phyloP scores from a whole-genome alignment of 2,888 invertebrate genomes.

The Eupeodes latifasciatus region DNA sequence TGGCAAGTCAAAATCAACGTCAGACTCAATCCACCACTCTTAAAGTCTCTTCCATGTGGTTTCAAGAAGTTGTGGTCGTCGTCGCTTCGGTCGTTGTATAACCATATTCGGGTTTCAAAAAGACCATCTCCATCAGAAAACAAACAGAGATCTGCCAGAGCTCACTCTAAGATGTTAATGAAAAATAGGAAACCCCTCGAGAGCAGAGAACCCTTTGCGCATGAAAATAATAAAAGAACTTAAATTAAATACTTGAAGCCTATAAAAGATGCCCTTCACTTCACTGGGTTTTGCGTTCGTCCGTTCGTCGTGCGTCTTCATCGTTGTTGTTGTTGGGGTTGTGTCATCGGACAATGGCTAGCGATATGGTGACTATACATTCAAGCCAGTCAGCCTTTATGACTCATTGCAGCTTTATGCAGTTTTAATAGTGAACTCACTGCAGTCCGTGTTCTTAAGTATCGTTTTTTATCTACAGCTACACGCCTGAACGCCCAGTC shows the following conservation, averaged over 20 bases:
- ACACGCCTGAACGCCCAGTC: slow-evolving; percentile 21
- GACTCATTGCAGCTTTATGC: slow-evolving; percentile 60
- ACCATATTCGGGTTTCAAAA: slow-evolving; percentile 37
- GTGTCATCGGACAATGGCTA: slow-evolving; percentile 13
- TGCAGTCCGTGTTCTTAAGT: slow-evolving; percentile 24
- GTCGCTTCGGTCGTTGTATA: slow-evolving; percentile 5
- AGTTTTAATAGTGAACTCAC: slow-evolving; percentile 51
- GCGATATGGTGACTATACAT: slow-evolving; percentile 14
- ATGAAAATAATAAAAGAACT: slow-evolving; percentile 22
- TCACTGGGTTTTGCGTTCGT: neutral
- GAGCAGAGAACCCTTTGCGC: slow-evolving; percentile 29
- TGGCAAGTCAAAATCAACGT: slow-evolving; percentile 50
- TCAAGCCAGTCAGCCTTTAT: slow-evolving; percentile 45
- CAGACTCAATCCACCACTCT: slow-evolving; percentile 4
- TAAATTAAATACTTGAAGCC: slow-evolving; percentile 44
- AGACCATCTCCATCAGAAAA: neutral
- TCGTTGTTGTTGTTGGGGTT: neutral
- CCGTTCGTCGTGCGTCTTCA: neutral
- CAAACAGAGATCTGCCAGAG: neutral
- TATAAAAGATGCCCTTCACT: slow-evolving; percentile 31
- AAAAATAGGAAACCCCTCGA: slow-evolving; percentile 37
- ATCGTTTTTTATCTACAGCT: slow-evolving; percentile 25
- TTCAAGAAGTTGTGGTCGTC: neutral
- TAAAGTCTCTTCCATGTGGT: slow-evolving; percentile 38
- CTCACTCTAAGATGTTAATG: slow-evolving; percentile 24